These are phyloP conservation scores for Nemapogon koenigi DNA, from an alignment of 2,888 invertebrate species.

Conservation along the genomic window DNA sequence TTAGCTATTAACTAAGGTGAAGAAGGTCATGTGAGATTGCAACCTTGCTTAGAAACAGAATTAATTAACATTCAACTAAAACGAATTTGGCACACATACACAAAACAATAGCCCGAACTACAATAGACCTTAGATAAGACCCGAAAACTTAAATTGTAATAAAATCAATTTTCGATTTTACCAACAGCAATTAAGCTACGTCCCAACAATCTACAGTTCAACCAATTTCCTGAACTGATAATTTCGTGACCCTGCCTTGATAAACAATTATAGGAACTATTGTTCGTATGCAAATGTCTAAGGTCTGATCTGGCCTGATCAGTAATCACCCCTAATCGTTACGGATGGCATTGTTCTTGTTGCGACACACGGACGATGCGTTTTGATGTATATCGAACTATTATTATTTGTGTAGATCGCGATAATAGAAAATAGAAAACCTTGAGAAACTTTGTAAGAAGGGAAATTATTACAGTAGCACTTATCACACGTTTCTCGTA, in stretches of 20 bases:
- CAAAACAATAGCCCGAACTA: no score
- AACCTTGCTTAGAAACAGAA: no score
- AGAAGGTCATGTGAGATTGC: no score
- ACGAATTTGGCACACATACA: no score
- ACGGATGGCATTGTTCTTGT: constrained; percentile 17
- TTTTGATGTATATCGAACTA: constrained; percentile 20
- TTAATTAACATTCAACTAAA: no score
- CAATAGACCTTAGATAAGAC: no score
- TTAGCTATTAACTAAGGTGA: no score
- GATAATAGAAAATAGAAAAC: no score
- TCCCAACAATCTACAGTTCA: constrained; percentile 11
- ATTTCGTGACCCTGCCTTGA: constrained; percentile 12
- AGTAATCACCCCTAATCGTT: constrained; percentile 20
- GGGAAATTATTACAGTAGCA: no score
- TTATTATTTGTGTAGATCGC: constrained; percentile 11
- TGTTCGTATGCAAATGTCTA: constrained; percentile 19
- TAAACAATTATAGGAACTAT: constrained; percentile 17
- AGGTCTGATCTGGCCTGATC: constrained; percentile 6
- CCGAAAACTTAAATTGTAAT: no score
- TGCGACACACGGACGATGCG: constrained; percentile 25
- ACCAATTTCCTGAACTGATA: constrained; percentile 15
- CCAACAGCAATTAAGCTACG: constrained; percentile 8
- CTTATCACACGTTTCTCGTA: no score
- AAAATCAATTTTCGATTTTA: constrained; percentile 13
- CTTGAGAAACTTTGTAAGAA: no score